These are phyloP conservation scores for Dendrolimus punctatus DNA, from an alignment of 1,140 invertebrate species.

Conservation along the genomic window DNA sequence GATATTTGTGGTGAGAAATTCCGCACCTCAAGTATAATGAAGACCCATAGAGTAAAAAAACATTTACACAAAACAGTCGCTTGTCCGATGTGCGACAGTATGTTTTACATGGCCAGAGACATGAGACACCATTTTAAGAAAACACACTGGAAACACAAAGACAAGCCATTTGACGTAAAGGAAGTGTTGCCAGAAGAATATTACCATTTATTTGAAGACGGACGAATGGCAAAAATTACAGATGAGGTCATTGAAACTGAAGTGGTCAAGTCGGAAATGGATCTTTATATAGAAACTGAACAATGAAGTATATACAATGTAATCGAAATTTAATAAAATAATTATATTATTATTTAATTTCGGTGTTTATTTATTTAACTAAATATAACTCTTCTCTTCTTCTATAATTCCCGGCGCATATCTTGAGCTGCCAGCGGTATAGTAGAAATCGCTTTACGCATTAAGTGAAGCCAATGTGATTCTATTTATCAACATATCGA, in stretches of 20 bases:
- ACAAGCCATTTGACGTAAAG: conserved; percentile 19
- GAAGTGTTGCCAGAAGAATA: conserved; percentile 18
- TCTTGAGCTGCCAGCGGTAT: too few species aligned
- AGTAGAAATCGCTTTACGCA: too few species aligned
- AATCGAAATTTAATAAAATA: too few species aligned
- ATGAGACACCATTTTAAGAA: conserved; percentile 32
- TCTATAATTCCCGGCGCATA: too few species aligned
- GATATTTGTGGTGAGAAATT: conserved; percentile 30
- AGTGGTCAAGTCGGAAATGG: too few species aligned
- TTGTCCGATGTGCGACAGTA: conserved; percentile 26
- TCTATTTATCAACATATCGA: too few species aligned
- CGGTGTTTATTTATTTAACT: too few species aligned
- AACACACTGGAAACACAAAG: conserved; percentile 24
- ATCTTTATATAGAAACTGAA: too few species aligned
- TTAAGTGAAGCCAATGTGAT: too few species aligned
- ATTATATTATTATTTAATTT: too few species aligned
- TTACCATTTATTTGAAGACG: conserved; percentile 28
- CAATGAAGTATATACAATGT: too few species aligned
- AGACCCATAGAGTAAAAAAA: conserved; percentile 25
- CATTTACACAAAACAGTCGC: conserved; percentile 21
- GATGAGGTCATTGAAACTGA: background rate
- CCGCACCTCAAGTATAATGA: conserved; percentile 30
- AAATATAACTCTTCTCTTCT: too few species aligned
- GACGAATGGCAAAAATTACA: conserved; percentile 17
- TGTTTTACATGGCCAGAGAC: conserved; percentile 21